Conservation (phyloP, 2,113 vertebrate species). For the Tragelaphus imberbis region DNA sequence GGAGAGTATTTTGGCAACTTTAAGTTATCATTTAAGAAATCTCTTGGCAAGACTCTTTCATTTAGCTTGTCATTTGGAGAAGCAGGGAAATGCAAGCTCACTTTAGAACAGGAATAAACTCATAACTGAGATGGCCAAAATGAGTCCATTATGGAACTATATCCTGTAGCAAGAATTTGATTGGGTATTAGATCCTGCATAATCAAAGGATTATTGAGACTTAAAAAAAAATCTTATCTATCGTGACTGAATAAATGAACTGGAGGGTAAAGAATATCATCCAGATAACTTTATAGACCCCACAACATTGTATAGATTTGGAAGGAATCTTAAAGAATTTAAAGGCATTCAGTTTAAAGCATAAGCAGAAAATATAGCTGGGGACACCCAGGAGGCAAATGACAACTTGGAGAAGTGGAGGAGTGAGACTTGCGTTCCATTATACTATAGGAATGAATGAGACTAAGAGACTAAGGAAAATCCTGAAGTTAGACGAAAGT, state of each 20-base stretch:
- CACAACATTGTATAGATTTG: background rate
- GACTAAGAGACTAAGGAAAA: background rate
- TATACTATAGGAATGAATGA: background rate
- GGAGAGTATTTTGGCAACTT: constrained; percentile 6
- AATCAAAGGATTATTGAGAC: background rate
- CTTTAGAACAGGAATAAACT: background rate
- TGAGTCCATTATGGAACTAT: background rate
- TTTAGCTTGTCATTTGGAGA: constrained; percentile 47
- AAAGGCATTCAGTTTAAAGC: background rate
- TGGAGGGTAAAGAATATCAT: background rate
- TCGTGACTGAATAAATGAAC: background rate
- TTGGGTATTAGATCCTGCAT: background rate
- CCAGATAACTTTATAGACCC: background rate
- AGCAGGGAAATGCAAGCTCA: constrained; percentile 21
- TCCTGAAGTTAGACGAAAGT: background rate
- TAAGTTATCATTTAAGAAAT: constrained; percentile 27
- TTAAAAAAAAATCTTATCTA: background rate
- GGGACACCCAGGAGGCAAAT: background rate
- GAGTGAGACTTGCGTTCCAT: background rate
- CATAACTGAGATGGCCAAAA: background rate
- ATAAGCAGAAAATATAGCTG: background rate
- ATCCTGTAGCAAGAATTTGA: background rate
- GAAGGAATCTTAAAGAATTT: background rate
- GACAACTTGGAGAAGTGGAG: background rate
- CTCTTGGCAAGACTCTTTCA: constrained; percentile 28